Conservation (phyloP, 2,113 vertebrate species). For the Pterocles orientalis region DNA sequence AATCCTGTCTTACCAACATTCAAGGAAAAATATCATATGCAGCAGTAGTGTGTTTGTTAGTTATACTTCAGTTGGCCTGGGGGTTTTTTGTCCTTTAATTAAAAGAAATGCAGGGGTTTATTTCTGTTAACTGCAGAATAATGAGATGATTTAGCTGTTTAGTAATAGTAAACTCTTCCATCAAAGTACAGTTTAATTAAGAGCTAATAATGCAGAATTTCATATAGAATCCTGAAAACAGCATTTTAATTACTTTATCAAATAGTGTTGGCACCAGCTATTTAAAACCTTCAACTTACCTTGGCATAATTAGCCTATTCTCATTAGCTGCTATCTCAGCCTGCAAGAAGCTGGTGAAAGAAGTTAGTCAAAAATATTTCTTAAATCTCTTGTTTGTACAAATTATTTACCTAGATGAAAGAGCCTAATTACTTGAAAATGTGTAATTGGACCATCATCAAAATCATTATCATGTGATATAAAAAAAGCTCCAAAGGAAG, state of each 20-base stretch:
- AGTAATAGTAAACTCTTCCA: slow-evolving; percentile 32
- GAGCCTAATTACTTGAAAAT: slow-evolving; percentile 20
- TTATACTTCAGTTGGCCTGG: slow-evolving; percentile 17
- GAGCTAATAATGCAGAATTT: slow-evolving; percentile 50
- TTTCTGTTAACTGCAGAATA: slow-evolving; percentile 49
- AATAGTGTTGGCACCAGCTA: neutral
- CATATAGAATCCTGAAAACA: slow-evolving; percentile 13
- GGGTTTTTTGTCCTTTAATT: slow-evolving; percentile 55
- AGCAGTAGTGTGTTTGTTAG: neutral
- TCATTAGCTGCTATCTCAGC: slow-evolving; percentile 7
- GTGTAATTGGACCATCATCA: neutral
- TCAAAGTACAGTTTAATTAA: slow-evolving; percentile 52
- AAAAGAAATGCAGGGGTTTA: slow-evolving; percentile 45
- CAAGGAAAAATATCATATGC: neutral
- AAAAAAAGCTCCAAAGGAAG: neutral
- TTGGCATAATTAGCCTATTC: slow-evolving; percentile 30
- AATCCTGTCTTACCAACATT: neutral
- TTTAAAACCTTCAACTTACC: slow-evolving; percentile 32
- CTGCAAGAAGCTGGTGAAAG: neutral
- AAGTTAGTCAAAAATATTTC: neutral
- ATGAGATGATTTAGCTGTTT: slow-evolving; percentile 30
- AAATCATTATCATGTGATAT: neutral
- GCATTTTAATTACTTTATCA: slow-evolving; percentile 24
- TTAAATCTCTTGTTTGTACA: slow-evolving; percentile 4
- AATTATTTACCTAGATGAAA: slow-evolving; percentile 24